Percentiles rank a stretch among this genome's conserved stretches.
phyloP scores from a whole-genome alignment of 2,888 invertebrate genomes.

The Oscheius sp. region DNA sequence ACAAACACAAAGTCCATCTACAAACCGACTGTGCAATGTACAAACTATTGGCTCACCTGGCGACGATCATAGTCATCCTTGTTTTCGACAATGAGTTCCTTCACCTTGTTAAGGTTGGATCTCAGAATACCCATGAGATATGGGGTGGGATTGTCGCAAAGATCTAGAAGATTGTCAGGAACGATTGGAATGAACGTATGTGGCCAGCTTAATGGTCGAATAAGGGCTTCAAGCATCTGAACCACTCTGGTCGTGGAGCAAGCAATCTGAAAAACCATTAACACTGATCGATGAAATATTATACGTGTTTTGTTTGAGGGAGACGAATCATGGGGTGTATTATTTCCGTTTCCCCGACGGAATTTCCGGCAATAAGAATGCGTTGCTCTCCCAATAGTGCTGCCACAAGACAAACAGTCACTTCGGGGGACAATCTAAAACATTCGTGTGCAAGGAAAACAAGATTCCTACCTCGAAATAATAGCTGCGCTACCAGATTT shows the following conservation, averaged over 20 bases:
- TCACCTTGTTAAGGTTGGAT: conserved; percentile 36
- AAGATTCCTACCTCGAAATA: conserved; percentile 19
- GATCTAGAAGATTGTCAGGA: conserved; percentile 61
- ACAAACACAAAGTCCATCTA: conserved; percentile 45
- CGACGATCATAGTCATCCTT: conserved; percentile 27
- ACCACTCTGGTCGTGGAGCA: conserved; percentile 51
- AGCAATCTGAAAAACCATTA: neutral
- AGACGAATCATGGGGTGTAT: conserved; percentile 21
- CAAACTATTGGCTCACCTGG: conserved; percentile 23
- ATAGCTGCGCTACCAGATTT: conserved; percentile 19
- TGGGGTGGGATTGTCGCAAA: conserved; percentile 60
- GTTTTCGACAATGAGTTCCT: conserved; percentile 38
- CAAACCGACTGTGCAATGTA: neutral
- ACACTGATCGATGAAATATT: neutral
- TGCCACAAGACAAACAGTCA: conserved; percentile 40
- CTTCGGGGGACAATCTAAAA: conserved; percentile 41
- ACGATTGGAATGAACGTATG: conserved; percentile 64
- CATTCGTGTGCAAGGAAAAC: neutral
- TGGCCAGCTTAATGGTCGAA: conserved; percentile 64
- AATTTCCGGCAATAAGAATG: conserved; percentile 43
- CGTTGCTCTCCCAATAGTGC: conserved; percentile 46
- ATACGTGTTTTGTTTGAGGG: conserved; percentile 13
- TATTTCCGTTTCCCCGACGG: conserved; percentile 35
- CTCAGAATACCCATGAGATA: conserved; percentile 46
- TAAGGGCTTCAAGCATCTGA: conserved; percentile 57